Conservation (phyloP, 2,888 invertebrate genomes). For the Conomelus anceps region DNA sequence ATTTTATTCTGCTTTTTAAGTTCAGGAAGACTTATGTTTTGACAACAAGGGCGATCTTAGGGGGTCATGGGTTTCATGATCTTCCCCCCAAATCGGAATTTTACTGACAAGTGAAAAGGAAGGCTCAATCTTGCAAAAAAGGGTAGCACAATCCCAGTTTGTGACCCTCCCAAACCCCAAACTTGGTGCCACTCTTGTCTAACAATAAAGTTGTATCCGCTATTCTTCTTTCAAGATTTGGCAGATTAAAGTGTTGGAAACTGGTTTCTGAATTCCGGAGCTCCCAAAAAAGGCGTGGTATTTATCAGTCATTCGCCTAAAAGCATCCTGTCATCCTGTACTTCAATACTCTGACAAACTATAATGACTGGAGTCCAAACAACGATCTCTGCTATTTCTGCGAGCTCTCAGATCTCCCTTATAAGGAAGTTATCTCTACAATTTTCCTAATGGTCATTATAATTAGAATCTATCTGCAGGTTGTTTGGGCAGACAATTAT, state of each 20-base stretch:
- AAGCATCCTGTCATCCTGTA: background rate
- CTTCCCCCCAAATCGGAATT: too few species aligned
- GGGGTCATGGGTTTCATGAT: too few species aligned
- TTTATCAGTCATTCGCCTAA: background rate
- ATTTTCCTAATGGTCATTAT: background rate
- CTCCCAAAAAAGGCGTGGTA: background rate
- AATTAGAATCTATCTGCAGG: background rate
- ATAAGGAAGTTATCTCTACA: background rate
- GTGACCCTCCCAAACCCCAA: too few species aligned
- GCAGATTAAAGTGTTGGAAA: background rate
- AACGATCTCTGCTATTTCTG: background rate
- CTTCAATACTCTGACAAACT: background rate
- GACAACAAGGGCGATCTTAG: too few species aligned
- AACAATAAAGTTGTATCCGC: background rate
- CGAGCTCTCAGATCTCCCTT: too few species aligned
- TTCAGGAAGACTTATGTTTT: too few species aligned
- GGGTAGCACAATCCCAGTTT: too few species aligned
- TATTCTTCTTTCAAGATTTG: background rate
- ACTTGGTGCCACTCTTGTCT: too few species aligned
- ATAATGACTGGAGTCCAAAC: background rate
- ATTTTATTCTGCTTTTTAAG: too few species aligned
- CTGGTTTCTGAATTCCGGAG: background rate
- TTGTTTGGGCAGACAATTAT: background rate
- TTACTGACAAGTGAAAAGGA: too few species aligned
- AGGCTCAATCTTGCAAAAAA: too few species aligned